Percentiles rank a stretch among this genome's conserved stretches.
phyloP scores from a whole-genome alignment of 2,113 vertebrate species.

The Pantherophis guttatus region DNA sequence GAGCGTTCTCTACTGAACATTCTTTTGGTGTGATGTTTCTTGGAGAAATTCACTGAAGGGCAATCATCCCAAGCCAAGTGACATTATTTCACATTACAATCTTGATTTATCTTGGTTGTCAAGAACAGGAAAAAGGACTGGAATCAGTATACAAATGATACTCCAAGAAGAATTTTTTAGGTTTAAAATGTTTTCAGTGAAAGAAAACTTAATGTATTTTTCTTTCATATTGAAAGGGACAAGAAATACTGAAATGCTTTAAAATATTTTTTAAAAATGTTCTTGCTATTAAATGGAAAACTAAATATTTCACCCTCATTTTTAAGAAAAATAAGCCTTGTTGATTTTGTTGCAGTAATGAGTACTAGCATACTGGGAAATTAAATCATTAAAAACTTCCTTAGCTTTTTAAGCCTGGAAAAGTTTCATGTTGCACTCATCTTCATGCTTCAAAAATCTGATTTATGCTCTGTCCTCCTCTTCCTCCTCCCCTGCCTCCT shows the following conservation, averaged over 20 bases:
- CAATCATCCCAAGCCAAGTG: neutral
- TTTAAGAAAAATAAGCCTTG: neutral
- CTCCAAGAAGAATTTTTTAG: neutral
- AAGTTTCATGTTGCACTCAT: neutral
- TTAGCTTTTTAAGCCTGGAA: neutral
- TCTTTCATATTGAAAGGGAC: neutral
- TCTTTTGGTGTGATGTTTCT: neutral
- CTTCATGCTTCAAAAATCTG: neutral
- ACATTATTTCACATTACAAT: neutral
- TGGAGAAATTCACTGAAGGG: neutral
- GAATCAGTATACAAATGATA: neutral
- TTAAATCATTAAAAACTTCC: neutral
- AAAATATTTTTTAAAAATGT: neutral
- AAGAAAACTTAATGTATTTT: neutral
- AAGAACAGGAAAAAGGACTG: neutral
- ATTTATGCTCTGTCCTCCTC: neutral
- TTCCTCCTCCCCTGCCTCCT: fast-evolving
- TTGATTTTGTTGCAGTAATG: neutral
- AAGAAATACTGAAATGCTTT: neutral
- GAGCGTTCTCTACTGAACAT: neutral
- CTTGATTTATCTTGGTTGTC: neutral
- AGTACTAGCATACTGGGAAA: neutral
- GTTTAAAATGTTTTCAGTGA: neutral
- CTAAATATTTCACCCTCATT: neutral
- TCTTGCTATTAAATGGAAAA: neutral